Conservation (phyloP, 1,140 invertebrate genomes). For the Steinernema feltiae region DNA sequence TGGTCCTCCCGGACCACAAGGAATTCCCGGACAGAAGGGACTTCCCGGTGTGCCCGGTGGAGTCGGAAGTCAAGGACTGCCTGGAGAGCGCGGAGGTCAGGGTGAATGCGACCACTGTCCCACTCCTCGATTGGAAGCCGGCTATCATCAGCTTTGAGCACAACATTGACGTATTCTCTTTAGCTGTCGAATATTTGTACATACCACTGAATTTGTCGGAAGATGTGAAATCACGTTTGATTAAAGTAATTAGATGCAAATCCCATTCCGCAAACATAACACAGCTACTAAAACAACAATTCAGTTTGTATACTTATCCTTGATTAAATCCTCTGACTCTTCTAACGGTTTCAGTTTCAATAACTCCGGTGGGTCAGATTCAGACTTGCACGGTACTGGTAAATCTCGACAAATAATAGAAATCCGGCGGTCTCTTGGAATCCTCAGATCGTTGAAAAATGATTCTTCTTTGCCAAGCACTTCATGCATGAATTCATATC, state of each 20-base stretch:
- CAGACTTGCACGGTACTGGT: no score
- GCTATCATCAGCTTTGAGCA: background rate
- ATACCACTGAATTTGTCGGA: no score
- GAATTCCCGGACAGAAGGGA: background rate
- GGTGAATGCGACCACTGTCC: conserved; percentile 1
- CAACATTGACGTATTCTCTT: background rate
- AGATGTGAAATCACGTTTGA: no score
- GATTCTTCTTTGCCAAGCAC: conserved; percentile 73
- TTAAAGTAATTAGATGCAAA: no score
- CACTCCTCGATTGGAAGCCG: background rate
- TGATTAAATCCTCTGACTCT: no score
- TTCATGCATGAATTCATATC: conserved; percentile 88
- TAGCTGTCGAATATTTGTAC: background rate
- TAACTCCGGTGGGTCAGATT: no score
- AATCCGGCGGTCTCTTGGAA: conserved; percentile 71
- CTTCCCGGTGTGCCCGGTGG: background rate
- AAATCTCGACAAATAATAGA: conserved; percentile 85
- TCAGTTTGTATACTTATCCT: no score
- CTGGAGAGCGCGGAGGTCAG: background rate
- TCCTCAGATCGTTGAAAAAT: conserved; percentile 66
- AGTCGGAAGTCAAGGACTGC: background rate
- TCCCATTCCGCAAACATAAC: no score
- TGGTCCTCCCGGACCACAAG: background rate
- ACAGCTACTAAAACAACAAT: no score
- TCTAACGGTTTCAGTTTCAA: no score